Percentiles rank a stretch among this genome's conserved stretches.
These are phyloP conservation scores for Diadema setosum DNA, from an alignment of 35 echinoderm and acorn worm species.

Conservation along the genomic window DNA sequence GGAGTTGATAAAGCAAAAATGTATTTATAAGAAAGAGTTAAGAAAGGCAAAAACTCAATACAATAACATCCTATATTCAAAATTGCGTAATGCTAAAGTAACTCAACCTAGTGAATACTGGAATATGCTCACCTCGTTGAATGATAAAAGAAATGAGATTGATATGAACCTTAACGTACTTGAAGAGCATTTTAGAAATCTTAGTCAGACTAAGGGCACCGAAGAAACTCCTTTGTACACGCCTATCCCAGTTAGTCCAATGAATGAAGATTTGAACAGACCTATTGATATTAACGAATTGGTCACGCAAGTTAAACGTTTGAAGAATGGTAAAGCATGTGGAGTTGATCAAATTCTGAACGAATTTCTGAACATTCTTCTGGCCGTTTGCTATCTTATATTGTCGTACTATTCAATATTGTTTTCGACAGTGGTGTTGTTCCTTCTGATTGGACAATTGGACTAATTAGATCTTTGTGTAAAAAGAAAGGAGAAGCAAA, in stretches of 20 bases:
- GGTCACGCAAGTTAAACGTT: not conserved
- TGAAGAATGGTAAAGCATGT: slow-evolving; percentile 5
- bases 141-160: not conserved
- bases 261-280: not conserved
- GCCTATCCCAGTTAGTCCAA: not conserved
- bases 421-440: not conserved
- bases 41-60: not conserved
- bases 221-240: not conserved
- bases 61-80: not conserved
- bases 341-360: slow-evolving; percentile 17
- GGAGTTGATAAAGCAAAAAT: not conserved
- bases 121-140: not conserved
- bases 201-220: not conserved
- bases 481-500: too few relatives aligned
- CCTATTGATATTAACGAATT: not conserved
- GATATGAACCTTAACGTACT: not conserved
- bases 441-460: slow-evolving; percentile 5
- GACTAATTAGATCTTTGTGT: not conserved
- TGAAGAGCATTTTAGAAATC: not conserved
- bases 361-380: slow-evolving; percentile 28
- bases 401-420: slow-evolving; percentile 1
- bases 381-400: not conserved
- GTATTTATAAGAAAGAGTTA: not conserved
- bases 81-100: not conserved
- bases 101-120: not conserved